These are phyloP conservation scores for Aphelenchoides fujianensis DNA, from an alignment of 1,140 invertebrate genomes.

Conservation along the genomic window DNA sequence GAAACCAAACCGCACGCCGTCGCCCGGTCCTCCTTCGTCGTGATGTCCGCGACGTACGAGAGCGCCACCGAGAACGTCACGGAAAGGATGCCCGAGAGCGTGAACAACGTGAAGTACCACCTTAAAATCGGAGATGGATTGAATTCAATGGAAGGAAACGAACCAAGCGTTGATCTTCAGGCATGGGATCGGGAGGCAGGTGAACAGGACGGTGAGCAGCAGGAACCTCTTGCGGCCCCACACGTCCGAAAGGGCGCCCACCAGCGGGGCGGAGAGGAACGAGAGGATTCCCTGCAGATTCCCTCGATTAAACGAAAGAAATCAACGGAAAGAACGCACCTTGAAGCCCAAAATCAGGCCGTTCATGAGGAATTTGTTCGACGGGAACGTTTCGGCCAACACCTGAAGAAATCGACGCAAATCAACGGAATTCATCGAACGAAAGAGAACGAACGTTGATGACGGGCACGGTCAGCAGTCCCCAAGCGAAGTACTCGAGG, in stretches of 20 bases:
- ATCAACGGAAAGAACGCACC: slow-evolving; percentile 63
- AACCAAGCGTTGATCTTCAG: slow-evolving; percentile 97
- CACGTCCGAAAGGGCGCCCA: slow-evolving; percentile 92
- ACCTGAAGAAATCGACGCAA: slow-evolving; percentile 67
- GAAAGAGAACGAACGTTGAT: slow-evolving; percentile 86
- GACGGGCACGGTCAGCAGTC: slow-evolving; percentile 92
- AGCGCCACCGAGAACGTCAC: slow-evolving; percentile 80
- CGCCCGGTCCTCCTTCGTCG: slow-evolving; percentile 88
- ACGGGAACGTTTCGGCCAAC: slow-evolving; percentile 92
- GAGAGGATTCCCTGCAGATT: slow-evolving; percentile 80
- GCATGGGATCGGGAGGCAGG: slow-evolving; percentile 94
- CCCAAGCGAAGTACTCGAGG: slow-evolving; percentile 99
- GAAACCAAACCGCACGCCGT: slow-evolving; percentile 92
- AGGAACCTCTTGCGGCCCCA: slow-evolving; percentile 98
- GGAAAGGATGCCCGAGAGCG: slow-evolving; percentile 94
- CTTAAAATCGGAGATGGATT: slow-evolving; percentile 63
- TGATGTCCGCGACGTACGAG: slow-evolving; percentile 99
- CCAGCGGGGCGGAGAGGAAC: slow-evolving; percentile 90
- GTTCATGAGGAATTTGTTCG: slow-evolving; percentile 99
- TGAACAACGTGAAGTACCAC: slow-evolving; percentile 99
- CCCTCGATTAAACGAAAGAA: not conserved
- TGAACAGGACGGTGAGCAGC: slow-evolving; percentile 96
- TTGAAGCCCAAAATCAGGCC: slow-evolving; percentile 96
- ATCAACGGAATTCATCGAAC: slow-evolving; percentile 53
- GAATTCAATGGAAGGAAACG: slow-evolving; percentile 50